A percentile compares a stretch with the other conserved stretches of the same genome.
Conservation (phyloP, 1,140 invertebrate genomes). For the Magallana ariakensis region DNA sequence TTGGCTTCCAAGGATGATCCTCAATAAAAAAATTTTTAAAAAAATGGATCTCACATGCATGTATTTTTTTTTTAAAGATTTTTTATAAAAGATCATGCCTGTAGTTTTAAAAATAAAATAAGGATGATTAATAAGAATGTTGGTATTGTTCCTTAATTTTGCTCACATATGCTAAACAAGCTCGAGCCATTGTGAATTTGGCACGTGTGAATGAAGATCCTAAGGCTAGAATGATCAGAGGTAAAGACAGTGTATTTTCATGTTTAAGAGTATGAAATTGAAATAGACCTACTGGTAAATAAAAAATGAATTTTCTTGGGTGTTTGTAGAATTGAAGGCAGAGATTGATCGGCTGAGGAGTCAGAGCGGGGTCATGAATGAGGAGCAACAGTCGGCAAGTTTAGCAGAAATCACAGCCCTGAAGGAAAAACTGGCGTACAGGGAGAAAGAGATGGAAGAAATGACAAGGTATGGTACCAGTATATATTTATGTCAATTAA, state of each 20-base stretch:
- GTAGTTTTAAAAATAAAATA: too few relatives aligned
- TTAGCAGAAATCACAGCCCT: slow-evolving; percentile 70
- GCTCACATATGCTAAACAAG: slow-evolving; percentile 75
- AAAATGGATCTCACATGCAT: too few relatives aligned
- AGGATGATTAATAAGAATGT: too few relatives aligned
- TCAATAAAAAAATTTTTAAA: too few relatives aligned
- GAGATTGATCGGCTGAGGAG: slow-evolving; percentile 86
- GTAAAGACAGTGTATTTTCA: slow-evolving; percentile 60
- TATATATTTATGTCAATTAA: not conserved
- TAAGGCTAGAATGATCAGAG: slow-evolving; percentile 98
- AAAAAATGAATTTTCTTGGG: not conserved
- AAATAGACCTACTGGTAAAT: too few relatives aligned
- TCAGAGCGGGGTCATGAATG: slow-evolving; percentile 81
- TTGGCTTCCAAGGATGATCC: too few relatives aligned
- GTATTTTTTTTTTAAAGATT: too few relatives aligned
- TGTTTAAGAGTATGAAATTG: not conserved
- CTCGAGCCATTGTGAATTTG: slow-evolving; percentile 77
- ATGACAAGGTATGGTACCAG: slow-evolving; percentile 77
- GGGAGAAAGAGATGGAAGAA: slow-evolving; percentile 84
- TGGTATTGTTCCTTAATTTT: slow-evolving; percentile 54
- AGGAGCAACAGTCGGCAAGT: slow-evolving; percentile 78
- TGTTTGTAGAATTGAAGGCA: slow-evolving; percentile 81
- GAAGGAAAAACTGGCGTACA: slow-evolving; percentile 76
- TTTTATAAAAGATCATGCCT: too few relatives aligned
- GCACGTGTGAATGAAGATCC: slow-evolving; percentile 83